Evolutionary conservation across 2,888 invertebrate genomes (phyloP), one percentile per base, ranked within the genome.

Genomic region (Pollenia amentaria): DNA sequence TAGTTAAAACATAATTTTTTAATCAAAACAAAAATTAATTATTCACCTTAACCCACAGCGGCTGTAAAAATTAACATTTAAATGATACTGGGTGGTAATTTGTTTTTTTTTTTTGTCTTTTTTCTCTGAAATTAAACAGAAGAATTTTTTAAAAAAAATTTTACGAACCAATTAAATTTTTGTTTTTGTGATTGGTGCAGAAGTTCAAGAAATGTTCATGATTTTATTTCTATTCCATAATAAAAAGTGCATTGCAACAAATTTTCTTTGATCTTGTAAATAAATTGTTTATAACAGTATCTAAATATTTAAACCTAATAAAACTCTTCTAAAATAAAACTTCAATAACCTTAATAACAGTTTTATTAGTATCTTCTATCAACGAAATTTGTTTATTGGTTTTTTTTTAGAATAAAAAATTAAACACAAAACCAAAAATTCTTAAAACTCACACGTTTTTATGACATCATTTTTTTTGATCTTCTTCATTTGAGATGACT

Each of bases 201-300:
- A 65, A 46, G 4, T 46, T 51, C 1, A 16, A 48, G 38, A 46
- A 21, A 16, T 16, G 42, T 72, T 29, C n/a, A 21, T 10, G 55
- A 21, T 44, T 57, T 38, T 11, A 9, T 12, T 75, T 12, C 16
- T 64, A 12, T 16, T 51, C 11, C 29, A 48, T 11, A 69, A 51
- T 29, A 6, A 38, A n/a, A 48, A 69, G n/a, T 69, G 16, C 40
- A 53, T 3, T 53, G 18, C 16, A 48, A 46, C 8, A 40, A 51
- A n/a, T 40, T 11, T 12, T 40, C 40, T 75, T 75, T 75, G 48
- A 75, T 75, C 75, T 75, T 75, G 48, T 38, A 75, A 44, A n/a
- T 72, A 29, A 18, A 57, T 29, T 57, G 44, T 57, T 51, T 44
- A 57, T 29, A 48, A 48, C 10, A 14, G 44, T 29, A 72, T 57